Evolutionary conservation across 2,113 vertebrate genomes (phyloP).

Genomic region (Rhynchopsitta pachyrhyncha): DNA sequence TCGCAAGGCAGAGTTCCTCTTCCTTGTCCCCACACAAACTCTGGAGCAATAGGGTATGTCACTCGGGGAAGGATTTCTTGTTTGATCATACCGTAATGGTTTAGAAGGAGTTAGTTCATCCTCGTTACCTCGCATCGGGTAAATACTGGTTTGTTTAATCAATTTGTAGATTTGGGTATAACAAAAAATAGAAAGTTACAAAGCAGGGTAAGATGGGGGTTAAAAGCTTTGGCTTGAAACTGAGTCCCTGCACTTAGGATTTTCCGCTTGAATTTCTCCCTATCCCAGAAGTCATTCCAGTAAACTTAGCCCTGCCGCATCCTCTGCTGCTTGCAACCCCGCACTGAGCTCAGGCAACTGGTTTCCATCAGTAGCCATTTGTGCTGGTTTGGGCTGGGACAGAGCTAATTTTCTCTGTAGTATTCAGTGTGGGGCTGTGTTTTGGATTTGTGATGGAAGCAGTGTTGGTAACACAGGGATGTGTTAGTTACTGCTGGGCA

Average conservation of each 20-base stretch:
- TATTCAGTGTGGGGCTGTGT: neutral
- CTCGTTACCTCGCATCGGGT: neutral
- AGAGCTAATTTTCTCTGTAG: neutral
- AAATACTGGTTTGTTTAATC: neutral
- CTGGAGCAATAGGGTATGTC: neutral
- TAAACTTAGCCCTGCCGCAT: neutral
- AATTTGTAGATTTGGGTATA: neutral
- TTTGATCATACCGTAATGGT: neutral
- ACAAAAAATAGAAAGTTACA: too few relatives aligned
- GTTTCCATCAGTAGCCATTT: neutral
- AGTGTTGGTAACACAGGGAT: neutral
- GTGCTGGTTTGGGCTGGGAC: neutral
- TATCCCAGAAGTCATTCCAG: neutral
- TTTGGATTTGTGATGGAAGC: neutral
- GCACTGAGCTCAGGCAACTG: neutral
- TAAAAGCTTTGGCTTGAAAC: neutral
- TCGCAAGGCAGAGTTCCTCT: neutral
- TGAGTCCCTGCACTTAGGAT: neutral
- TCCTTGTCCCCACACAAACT: neutral
- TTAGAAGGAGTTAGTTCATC: neutral
- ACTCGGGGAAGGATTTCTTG: neutral
- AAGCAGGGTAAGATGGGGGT: rapidly evolving
- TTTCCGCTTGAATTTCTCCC: neutral
- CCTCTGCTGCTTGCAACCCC: neutral
- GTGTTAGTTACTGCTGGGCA: neutral